Base-by-base conservation (phyloP, 1,140 invertebrate genomes). In the Araneus ventricosus region DNA sequence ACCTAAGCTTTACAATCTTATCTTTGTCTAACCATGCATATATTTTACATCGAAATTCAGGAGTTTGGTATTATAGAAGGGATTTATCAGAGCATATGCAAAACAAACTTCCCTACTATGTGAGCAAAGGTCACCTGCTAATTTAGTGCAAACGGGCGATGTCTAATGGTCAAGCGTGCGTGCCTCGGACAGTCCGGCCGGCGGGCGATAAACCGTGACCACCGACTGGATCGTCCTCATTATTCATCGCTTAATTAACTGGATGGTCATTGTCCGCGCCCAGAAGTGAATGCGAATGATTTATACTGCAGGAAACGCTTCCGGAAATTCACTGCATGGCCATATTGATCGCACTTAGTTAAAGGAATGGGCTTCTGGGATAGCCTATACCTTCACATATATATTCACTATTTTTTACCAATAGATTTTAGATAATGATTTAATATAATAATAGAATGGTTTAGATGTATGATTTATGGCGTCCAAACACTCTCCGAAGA, bases 171-270 rank as follows among this genome's bases (percentile, higher is more conserved):
- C n/a, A 70, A 20, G 17, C 27, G n/a, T 17, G 27, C n/a, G 10
- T 52, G 45, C 45, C 45, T 52, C 67, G 67, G 22, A 27, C 17
- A n/a, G 61, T 63, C n/a, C 24, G 75, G 75, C 34, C n/a, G 75
- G 79, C 5, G 37, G 79, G 79, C 79, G 37, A 41, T 41, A 82
- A 41, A 82, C 79, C n/a, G 22, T 41, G 70, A 34, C 70, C 70
- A 17, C 34, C 45, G 5, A 63, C 61, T 27, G 61, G 61, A 63
- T 27, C 1, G 24, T 39, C 79, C 79, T 82, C 79, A 41, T 82
- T 82, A 82, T 82, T 82, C 79, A 82, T 82, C 39, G 41, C 79
- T 82, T 82, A 39, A 82, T 82, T 82, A 45, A 24, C 79, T 37
- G 37, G 79, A 39, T 82, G 27, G 67, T n/a, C 37, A 45, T 82